Evolutionary conservation across 2,888 invertebrate genomes (phyloP).

Genomic region (Danaus chrysippus): DNA sequence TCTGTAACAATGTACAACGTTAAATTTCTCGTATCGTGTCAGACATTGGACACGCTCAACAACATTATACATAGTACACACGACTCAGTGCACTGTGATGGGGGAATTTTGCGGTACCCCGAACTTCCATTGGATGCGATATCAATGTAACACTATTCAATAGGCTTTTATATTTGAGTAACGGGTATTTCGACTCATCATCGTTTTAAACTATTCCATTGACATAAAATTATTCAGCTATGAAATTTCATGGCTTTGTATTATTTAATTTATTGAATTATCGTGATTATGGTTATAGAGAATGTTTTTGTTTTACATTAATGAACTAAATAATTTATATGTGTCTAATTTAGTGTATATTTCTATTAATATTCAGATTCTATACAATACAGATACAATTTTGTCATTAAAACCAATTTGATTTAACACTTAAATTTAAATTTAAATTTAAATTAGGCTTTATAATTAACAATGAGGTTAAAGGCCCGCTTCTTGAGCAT

Average conservation of each 20-base stretch:
- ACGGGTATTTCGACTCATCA: constrained; percentile 50
- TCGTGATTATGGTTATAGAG: no score
- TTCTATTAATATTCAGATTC: no score
- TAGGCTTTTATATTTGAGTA: constrained; percentile 52
- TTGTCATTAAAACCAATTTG: no score
- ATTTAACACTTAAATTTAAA: no score
- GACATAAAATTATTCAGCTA: constrained; percentile 17
- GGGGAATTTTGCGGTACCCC: constrained; percentile 68
- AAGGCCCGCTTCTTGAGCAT: no score
- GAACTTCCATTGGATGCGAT: constrained; percentile 58
- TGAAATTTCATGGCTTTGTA: constrained; percentile 17
- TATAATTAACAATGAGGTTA: no score
- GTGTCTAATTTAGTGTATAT: no score
- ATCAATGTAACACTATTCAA: constrained; percentile 32
- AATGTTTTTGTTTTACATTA: no score
- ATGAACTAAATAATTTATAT: no score
- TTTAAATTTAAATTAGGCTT: no score
- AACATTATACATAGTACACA: constrained; percentile 53
- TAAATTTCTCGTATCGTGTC: background rate
- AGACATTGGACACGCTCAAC: constrained; percentile 29
- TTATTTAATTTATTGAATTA: no score
- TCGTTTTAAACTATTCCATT: constrained; percentile 41
- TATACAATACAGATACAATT: no score
- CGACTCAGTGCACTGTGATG: constrained; percentile 63
- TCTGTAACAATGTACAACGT: background rate